Conservation (phyloP, 2,113 vertebrate genomes). For the Trematomus loennbergii region DNA sequence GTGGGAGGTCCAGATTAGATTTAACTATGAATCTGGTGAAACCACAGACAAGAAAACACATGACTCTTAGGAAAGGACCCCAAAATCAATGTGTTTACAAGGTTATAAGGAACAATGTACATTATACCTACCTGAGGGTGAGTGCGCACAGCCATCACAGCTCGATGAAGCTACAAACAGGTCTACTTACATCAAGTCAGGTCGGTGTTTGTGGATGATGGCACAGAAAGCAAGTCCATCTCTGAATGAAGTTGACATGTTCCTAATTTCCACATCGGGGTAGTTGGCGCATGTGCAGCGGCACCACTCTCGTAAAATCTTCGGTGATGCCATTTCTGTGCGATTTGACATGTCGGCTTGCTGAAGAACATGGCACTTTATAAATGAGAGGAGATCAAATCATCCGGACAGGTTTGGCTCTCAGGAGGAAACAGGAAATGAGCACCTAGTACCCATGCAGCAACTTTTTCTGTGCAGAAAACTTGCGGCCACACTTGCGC, state of each 20-base stretch:
- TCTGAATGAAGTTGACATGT: slow-evolving; percentile 90
- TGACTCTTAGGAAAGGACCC: neutral
- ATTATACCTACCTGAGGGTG: no score
- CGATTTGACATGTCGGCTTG: neutral
- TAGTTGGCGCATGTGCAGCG: slow-evolving; percentile 85
- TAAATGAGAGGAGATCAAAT: neutral
- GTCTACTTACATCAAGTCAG: slow-evolving; percentile 90
- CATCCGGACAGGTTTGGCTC: neutral
- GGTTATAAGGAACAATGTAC: neutral
- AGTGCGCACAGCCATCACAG: neutral
- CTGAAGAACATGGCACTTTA: slow-evolving; percentile 19
- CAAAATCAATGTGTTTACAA: no score
- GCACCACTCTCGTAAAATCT: slow-evolving; percentile 88
- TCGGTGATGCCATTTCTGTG: slow-evolving; percentile 82
- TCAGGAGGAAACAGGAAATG: slow-evolving; percentile 54
- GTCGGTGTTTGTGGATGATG: slow-evolving; percentile 91
- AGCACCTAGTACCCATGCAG: neutral
- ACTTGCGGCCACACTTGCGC: neutral
- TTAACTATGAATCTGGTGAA: slow-evolving; percentile 4
- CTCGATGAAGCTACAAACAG: neutral
- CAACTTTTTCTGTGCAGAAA: neutral
- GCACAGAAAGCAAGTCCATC: slow-evolving; percentile 92
- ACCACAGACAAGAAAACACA: neutral
- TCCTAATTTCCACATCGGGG: slow-evolving; percentile 84
- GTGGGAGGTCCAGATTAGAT: slow-evolving; percentile 43